A percentile compares a stretch with the other conserved stretches of the same genome.
These are phyloP conservation scores for Addax nasomaculatus DNA, from an alignment of 2,113 vertebrate genomes.

Conservation along the genomic window DNA sequence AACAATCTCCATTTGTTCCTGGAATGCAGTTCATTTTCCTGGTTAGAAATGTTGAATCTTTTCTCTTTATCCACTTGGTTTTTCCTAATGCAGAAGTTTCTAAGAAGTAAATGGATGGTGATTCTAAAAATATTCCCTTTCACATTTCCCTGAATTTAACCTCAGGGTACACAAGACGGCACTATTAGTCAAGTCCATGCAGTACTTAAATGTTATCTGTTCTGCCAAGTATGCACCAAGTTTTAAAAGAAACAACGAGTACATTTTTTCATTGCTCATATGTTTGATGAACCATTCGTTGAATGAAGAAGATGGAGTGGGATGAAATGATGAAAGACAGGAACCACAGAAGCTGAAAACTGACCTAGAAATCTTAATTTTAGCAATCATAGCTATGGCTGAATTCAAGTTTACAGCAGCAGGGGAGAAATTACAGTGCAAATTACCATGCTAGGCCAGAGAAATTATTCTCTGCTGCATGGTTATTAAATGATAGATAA, in stretches of 20 bases:
- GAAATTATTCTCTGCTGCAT: constrained; percentile 85
- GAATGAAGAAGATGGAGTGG: constrained; percentile 65
- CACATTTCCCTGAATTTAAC: not conserved
- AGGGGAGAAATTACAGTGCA: constrained; percentile 84
- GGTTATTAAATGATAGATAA: constrained; percentile 86
- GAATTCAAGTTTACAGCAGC: constrained; percentile 82
- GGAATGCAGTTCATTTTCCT: not conserved
- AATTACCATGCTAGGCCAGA: constrained; percentile 85
- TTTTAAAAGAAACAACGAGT: constrained; percentile 46
- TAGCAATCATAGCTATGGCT: constrained; percentile 81
- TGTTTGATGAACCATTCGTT: constrained; percentile 71
- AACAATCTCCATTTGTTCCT: not conserved
- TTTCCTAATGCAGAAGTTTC: not conserved
- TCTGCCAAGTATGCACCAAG: not conserved
- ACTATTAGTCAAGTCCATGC: not conserved
- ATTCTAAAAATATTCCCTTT: not conserved
- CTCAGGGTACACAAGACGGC: not conserved
- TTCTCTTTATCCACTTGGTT: not conserved
- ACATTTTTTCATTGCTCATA: constrained; percentile 49
- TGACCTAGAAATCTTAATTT: constrained; percentile 86
- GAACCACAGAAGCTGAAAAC: constrained; percentile 77
- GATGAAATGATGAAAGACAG: constrained; percentile 80
- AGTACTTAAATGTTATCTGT: not conserved
- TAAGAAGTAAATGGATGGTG: not conserved
- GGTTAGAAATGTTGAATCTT: not conserved